phyloP scores from a whole-genome alignment of 2,113 vertebrate species.

The Psilopogon haemacephalus region DNA sequence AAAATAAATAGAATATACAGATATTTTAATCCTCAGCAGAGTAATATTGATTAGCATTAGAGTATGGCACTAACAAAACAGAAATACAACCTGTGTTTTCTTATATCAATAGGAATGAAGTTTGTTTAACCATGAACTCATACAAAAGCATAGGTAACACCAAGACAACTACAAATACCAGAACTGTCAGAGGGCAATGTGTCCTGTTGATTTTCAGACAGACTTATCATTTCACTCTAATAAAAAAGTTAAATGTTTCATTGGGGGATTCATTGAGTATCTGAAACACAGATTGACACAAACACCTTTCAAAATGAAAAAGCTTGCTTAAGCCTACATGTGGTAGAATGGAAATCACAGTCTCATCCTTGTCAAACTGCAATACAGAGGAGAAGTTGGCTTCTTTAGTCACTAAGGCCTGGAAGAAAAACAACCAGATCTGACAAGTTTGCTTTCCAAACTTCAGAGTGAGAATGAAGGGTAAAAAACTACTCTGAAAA shows the following conservation, averaged over 20 bases:
- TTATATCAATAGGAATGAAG: background rate
- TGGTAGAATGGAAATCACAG: background rate
- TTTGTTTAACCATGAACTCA: background rate
- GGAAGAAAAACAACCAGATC: background rate
- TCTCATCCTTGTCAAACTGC: background rate
- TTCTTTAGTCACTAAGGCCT: background rate
- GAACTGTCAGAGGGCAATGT: background rate
- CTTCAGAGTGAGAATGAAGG: background rate
- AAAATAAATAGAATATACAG: background rate
- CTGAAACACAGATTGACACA: background rate
- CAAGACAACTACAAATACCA: background rate
- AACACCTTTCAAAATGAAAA: background rate
- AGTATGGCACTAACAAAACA: background rate
- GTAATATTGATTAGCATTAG: background rate
- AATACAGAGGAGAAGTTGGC: background rate
- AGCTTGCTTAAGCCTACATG: background rate
- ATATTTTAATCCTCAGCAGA: background rate
- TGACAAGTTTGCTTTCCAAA: constrained; percentile 27
- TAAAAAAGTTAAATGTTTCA: background rate
- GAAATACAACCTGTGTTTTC: background rate
- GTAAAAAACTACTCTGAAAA: background rate
- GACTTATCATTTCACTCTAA: background rate
- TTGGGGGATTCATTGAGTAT: background rate
- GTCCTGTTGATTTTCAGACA: background rate
- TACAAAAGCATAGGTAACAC: background rate